Evolutionary conservation across 2,797 vertebrate genomes (phyloP).

Genomic region (Dromococcyx pavoninus): DNA sequence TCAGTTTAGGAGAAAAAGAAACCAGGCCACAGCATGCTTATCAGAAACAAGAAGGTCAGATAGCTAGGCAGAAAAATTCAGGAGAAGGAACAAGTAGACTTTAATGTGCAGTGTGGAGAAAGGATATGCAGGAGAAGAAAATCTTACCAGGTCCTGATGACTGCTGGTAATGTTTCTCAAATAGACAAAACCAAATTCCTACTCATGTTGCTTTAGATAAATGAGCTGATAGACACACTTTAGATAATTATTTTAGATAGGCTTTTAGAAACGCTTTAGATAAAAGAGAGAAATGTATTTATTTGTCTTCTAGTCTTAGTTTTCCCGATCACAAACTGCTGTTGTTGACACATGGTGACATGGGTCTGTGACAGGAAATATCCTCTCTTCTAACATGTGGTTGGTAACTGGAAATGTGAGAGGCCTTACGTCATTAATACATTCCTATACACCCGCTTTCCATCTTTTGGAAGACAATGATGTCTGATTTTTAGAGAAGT

Average conservation of each 20-base stretch:
- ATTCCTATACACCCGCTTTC: not conserved
- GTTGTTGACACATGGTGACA: not conserved
- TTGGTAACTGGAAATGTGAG: not conserved
- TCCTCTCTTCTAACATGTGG: not conserved
- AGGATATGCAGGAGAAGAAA: not conserved
- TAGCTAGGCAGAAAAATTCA: not conserved
- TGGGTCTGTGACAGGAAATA: not conserved
- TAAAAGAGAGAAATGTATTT: not conserved
- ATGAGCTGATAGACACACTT: not conserved
- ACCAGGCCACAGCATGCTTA: not conserved
- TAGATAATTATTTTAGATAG: not conserved
- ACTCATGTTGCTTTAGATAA: not conserved
- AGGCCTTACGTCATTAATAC: not conserved
- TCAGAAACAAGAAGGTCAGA: not conserved
- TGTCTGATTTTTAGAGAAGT: not conserved
- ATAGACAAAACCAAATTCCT: not conserved
- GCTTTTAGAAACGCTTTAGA: not conserved
- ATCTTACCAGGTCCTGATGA: not conserved
- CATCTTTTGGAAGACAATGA: not conserved
- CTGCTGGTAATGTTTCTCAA: not conserved
- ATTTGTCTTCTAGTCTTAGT: not conserved
- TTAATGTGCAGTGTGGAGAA: not conserved
- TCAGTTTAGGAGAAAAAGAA: not conserved
- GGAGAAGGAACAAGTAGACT: not conserved
- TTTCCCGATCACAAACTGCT: not conserved